Evolutionary conservation across 2,113 vertebrate genomes (phyloP).

Genomic region (Ammodytes dubius): DNA sequence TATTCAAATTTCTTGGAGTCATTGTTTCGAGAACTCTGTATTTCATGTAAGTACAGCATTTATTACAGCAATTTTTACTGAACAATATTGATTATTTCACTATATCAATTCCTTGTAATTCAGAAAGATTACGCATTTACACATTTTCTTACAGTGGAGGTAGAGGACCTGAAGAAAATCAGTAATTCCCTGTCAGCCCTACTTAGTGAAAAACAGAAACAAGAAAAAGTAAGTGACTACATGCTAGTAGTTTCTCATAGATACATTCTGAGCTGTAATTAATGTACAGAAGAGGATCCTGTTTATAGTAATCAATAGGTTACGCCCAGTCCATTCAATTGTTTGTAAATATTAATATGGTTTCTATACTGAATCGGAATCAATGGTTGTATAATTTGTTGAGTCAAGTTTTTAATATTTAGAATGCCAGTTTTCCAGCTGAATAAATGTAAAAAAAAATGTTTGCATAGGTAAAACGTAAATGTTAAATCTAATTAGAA

Average conservation of each 20-base stretch:
- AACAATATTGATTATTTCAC: background rate
- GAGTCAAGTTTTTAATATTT: background rate
- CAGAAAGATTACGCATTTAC: background rate
- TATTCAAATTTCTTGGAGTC: slow-evolving; percentile 95
- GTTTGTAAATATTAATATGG: background rate
- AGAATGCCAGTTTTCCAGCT: background rate
- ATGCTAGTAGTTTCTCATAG: background rate
- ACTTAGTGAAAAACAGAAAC: slow-evolving; percentile 98
- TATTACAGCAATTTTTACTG: background rate
- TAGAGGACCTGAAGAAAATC: slow-evolving; percentile 98
- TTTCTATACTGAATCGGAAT: background rate
- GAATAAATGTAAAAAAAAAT: background rate
- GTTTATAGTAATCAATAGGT: slow-evolving; percentile 2
- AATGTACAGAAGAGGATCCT: slow-evolving; percentile 55
- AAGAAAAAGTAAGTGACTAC: slow-evolving; percentile 92
- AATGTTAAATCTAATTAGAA: background rate
- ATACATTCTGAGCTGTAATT: background rate
- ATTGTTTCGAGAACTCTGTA: slow-evolving; percentile 94
- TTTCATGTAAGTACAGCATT: slow-evolving; percentile 90
- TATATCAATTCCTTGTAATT: background rate
- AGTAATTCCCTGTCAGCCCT: slow-evolving; percentile 94
- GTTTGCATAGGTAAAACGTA: background rate
- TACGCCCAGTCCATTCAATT: background rate
- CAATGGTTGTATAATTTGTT: background rate
- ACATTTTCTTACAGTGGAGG: slow-evolving; percentile 89